Percentiles rank a stretch among this genome's conserved stretches.
Evolutionary conservation across 2,888 invertebrate genomes (phyloP).

Genomic region (Acleris emargana): DNA sequence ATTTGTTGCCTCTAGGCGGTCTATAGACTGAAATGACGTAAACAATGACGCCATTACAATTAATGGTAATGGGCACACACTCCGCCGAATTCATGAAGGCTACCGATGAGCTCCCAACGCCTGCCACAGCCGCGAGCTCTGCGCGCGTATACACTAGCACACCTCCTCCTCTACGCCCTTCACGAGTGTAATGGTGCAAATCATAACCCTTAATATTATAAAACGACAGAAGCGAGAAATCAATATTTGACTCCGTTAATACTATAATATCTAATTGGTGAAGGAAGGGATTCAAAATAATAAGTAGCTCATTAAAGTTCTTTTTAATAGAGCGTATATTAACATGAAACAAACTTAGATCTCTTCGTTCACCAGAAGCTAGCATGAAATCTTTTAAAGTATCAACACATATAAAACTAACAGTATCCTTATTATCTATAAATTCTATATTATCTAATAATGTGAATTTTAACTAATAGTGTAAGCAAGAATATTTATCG

Average conservation of each 20-base stretch:
- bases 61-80: no score
- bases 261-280: background rate
- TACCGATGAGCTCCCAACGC: no score
- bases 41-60: no score
- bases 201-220: background rate
- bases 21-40: no score
- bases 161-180: conserved; percentile 1
- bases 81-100: no score
- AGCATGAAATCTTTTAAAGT: conserved; percentile 35
- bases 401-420: conserved; percentile 33
- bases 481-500: no score
- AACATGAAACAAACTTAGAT: background rate
- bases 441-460: conserved; percentile 31
- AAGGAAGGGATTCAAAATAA: background rate
- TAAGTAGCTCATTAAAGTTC: background rate
- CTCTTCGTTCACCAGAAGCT: conserved; percentile 12
- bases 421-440: conserved; percentile 27
- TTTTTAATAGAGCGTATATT: conserved; percentile 3
- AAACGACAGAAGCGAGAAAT: background rate
- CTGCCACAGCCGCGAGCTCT: no score
- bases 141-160: no score
- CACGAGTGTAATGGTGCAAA: background rate
- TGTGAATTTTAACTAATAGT: conserved; percentile 1
- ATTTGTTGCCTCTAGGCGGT: no score
- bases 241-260: background rate